phyloP scores from a whole-genome alignment of 1,140 invertebrate genomes.

The Reticulitermes speratus region DNA sequence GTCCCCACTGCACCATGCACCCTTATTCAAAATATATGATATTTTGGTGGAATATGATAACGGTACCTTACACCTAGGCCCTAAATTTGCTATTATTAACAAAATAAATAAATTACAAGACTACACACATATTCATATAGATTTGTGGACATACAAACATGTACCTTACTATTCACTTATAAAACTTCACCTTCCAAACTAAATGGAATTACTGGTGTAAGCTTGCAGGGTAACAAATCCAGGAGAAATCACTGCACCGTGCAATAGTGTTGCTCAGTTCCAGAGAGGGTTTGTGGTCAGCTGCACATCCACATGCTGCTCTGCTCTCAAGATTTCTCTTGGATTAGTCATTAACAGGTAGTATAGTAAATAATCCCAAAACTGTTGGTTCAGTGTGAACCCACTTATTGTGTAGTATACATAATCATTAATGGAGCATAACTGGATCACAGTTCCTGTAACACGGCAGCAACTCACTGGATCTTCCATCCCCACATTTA shows the following conservation, averaged over 20 bases:
- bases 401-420: background rate
- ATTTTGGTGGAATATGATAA: constrained; percentile 31
- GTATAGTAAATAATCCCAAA: background rate
- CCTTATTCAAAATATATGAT: constrained; percentile 33
- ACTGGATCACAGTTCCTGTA: background rate
- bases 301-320: background rate
- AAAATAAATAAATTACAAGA: constrained; percentile 35
- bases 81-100: constrained; percentile 32
- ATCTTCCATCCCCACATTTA: constrained; percentile 3
- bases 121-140: constrained; percentile 20
- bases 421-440: background rate
- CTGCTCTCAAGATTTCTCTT: background rate
- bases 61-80: constrained; percentile 35
- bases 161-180: constrained; percentile 12
- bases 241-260: constrained; percentile 4
- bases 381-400: background rate
- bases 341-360: background rate
- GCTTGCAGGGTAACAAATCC: constrained; percentile 7
- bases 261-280: background rate
- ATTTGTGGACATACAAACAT: constrained; percentile 13
- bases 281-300: background rate
- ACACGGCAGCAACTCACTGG: constrained; percentile 4
- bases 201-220: constrained; percentile 13
- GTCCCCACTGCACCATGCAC: constrained; percentile 7
- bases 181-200: constrained; percentile 2